Conservation (phyloP, 1,140 invertebrate species). For the Eufriesea mexicana region DNA sequence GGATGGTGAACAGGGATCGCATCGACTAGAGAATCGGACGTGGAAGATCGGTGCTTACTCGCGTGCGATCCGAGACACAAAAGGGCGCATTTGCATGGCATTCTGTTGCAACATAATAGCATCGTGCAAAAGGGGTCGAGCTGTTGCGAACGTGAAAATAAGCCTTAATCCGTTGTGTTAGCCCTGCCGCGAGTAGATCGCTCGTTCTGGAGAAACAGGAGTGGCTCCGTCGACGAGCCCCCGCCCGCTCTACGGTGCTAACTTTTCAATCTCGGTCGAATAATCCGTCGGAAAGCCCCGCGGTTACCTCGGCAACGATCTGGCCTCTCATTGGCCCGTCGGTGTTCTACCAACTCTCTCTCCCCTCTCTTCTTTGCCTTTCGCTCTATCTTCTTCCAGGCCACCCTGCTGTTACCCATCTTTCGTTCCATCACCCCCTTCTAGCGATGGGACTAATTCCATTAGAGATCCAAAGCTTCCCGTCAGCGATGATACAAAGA, state of each 20-base stretch:
- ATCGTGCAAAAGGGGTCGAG: constrained; percentile 34
- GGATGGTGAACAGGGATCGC: too few species aligned
- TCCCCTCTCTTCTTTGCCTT: constrained; percentile 22
- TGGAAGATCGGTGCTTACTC: not conserved
- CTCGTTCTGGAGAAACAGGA: constrained; percentile 27
- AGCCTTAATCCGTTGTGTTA: constrained; percentile 48
- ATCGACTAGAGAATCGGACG: not conserved
- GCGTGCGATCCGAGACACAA: not conserved
- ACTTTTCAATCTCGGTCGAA: constrained; percentile 83
- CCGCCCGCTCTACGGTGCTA: constrained; percentile 69
- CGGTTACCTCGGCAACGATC: constrained; percentile 82
- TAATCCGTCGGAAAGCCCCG: constrained; percentile 75
- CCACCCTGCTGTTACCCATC: constrained; percentile 20
- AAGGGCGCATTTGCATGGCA: not conserved
- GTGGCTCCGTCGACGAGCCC: constrained; percentile 46
- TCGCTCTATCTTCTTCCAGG: constrained; percentile 20
- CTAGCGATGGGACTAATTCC: constrained; percentile 37
- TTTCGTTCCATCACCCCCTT: constrained; percentile 57
- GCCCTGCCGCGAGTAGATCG: constrained; percentile 39
- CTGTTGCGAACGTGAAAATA: constrained; percentile 29
- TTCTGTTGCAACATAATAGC: constrained; percentile 17
- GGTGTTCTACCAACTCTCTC: constrained; percentile 47
- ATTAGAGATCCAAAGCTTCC: not conserved
- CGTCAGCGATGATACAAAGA: not conserved
- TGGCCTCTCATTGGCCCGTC: constrained; percentile 77